Conservation (phyloP, 2,113 vertebrate genomes). For the Microcebus jonahi region DNA sequence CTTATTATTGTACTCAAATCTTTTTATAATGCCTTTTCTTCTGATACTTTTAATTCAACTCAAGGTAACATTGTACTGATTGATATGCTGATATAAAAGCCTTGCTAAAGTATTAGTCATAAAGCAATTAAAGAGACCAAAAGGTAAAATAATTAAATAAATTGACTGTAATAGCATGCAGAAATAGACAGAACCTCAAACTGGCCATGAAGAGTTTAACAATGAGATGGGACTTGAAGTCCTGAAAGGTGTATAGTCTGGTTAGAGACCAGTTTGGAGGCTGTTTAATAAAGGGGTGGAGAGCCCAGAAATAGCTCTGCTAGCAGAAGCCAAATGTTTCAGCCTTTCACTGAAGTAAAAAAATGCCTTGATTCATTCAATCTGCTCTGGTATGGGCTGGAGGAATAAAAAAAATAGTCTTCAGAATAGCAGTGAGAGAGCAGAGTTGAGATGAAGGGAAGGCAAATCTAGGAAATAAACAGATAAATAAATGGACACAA, state of each 20-base stretch:
- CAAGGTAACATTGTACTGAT: background rate
- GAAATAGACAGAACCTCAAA: background rate
- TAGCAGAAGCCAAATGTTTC: conserved; percentile 1
- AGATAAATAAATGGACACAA: conserved; percentile 15
- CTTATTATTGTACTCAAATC: background rate
- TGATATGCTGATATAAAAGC: background rate
- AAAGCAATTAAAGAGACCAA: conserved; percentile 4
- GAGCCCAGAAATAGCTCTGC: background rate
- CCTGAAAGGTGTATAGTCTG: background rate
- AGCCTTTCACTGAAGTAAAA: conserved; percentile 24
- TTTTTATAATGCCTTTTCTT: conserved; percentile 15
- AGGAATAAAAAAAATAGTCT: background rate
- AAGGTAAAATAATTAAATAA: conserved; percentile 14
- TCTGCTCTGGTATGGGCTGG: background rate
- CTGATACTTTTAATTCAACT: background rate
- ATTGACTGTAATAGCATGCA: background rate
- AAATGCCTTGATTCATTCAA: conserved; percentile 49
- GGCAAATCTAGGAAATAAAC: background rate
- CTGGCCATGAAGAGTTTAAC: background rate
- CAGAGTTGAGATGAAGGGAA: background rate
- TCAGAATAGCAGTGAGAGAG: background rate
- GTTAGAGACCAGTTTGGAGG: background rate
- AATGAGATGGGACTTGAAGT: background rate
- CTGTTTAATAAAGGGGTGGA: conserved; percentile 30
- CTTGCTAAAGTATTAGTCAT: background rate